Evolutionary conservation across 1,140 invertebrate species (phyloP).

Genomic region (Drosophila mauritiana): DNA sequence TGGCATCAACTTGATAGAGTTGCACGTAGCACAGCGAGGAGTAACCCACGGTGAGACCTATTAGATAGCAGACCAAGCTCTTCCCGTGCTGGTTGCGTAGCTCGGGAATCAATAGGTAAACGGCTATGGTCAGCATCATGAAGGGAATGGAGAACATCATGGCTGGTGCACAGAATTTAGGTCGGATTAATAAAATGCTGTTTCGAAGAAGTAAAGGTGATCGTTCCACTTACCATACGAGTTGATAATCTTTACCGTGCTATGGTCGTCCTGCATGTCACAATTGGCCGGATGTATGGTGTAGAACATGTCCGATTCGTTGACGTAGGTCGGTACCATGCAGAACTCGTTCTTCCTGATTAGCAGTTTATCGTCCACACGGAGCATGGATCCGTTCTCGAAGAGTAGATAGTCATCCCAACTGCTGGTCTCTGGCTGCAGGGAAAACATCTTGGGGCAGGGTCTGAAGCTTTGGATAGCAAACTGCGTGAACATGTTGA

Average conservation of each 20-base stretch:
- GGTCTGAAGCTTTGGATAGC: constrained; percentile 76
- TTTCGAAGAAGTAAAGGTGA: not conserved
- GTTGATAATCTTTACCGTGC: constrained; percentile 76
- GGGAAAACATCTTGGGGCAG: constrained; percentile 69
- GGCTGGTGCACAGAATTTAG: constrained; percentile 77
- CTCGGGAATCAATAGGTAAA: constrained; percentile 90
- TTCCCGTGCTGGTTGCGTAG: constrained; percentile 90
- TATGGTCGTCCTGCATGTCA: constrained; percentile 40
- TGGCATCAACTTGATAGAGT: constrained; percentile 68
- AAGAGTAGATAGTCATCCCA: constrained; percentile 66
- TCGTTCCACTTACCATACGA: constrained; percentile 58
- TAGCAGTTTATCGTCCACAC: constrained; percentile 46
- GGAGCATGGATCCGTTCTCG: constrained; percentile 69
- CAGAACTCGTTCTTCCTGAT: constrained; percentile 76
- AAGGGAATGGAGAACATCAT: constrained; percentile 90
- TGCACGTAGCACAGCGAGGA: constrained; percentile 86
- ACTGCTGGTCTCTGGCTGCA: constrained; percentile 49
- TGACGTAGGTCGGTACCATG: constrained; percentile 53
- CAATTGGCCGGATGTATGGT: constrained; percentile 74
- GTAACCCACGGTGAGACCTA: constrained; percentile 88
- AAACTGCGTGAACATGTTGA: constrained; percentile 70
- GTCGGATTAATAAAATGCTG: not conserved
- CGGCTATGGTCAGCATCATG: constrained; percentile 88
- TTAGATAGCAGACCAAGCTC: constrained; percentile 90
- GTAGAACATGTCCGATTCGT: constrained; percentile 63